phyloP scores from a whole-genome alignment of 37 sponge, comb jelly and placozoan genomes.

The Halichondria panicea region DNA sequence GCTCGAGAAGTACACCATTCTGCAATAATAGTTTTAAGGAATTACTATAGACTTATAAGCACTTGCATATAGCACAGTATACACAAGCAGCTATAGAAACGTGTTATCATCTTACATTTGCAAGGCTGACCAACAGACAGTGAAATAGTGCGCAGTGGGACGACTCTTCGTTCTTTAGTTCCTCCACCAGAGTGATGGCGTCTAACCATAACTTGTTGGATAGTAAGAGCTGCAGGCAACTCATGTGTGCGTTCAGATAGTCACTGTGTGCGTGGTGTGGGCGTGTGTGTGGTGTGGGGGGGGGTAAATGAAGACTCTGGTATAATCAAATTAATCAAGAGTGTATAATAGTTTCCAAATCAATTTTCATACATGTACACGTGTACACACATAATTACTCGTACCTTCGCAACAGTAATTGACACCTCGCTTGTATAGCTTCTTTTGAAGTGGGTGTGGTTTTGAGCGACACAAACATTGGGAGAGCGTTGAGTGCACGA shows the following conservation, averaged over 20 bases:
- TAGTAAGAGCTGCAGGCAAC: constrained; percentile 37
- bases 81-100: background rate
- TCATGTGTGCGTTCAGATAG: constrained; percentile 20
- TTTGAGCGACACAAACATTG: constrained; percentile 19
- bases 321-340: no score
- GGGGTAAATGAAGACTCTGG: background rate
- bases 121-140: constrained; percentile 8
- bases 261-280: constrained; percentile 32
- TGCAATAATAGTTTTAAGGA: background rate
- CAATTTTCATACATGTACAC: background rate
- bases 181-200: constrained; percentile 47
- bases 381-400: background rate
- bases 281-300: background rate
- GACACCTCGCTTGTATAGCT: constrained; percentile 45
- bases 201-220: constrained; percentile 56
- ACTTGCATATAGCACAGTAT: background rate
- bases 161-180: constrained; percentile 8
- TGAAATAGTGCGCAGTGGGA: constrained; percentile 19
- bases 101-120: constrained; percentile 11
- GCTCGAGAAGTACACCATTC: constrained; percentile 26
- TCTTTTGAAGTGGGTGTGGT: constrained; percentile 1
- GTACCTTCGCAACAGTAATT: constrained; percentile 62
- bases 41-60: background rate
- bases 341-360: no score
- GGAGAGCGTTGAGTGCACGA: constrained; percentile 57